Evolutionary conservation across 2,888 invertebrate genomes (phyloP), one percentile per base, ranked within the genome.

Genomic region (Leucophora obtusa): DNA sequence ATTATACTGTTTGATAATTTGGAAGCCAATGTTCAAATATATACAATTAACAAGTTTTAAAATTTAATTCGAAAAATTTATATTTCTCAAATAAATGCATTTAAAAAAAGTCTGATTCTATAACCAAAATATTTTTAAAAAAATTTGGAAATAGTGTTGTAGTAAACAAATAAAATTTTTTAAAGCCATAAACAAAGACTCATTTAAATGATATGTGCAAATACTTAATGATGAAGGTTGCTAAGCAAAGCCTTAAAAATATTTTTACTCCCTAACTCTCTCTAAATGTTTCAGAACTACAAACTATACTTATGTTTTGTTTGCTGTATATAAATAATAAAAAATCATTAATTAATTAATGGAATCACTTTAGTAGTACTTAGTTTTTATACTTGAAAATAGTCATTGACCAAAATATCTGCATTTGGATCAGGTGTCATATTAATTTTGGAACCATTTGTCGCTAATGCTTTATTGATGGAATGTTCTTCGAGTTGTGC

Each of bases 361-460:
- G 66, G 53, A 66, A 77, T 71, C 73, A 77, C 81, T 77, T 69
- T 21, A 77, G 28, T 28, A 28, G 68, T 82, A 75, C 35, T 53
- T 63, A 71, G 63, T 15, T 11, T 21, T 78, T 83, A 84, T 82
- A 91, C 91, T 85, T 91, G 91, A 84, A 91, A 91, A 83, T 91
- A 91, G 85, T 91, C 91, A 84, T 89, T 89, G 43, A 91, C 91
- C 68, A 89, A 86, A 60, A 88, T 86, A 84, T 89, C 85, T 78
- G 73, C 70, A 85, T 60, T 84, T 83, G 79, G 82, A 74, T 81
- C 79, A 53, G 82, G 11, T 69, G 70, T 73, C 62, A 76, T 17
- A 80, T 76, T 75, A 18, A 78, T 70, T 82, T 84, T 82, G 79
- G 81, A 60, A 73, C 73, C 83, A 68, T 82, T 83, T 47, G 78